phyloP scores from a whole-genome alignment of 2,113 vertebrate species.

The Barnardius zonarius region DNA sequence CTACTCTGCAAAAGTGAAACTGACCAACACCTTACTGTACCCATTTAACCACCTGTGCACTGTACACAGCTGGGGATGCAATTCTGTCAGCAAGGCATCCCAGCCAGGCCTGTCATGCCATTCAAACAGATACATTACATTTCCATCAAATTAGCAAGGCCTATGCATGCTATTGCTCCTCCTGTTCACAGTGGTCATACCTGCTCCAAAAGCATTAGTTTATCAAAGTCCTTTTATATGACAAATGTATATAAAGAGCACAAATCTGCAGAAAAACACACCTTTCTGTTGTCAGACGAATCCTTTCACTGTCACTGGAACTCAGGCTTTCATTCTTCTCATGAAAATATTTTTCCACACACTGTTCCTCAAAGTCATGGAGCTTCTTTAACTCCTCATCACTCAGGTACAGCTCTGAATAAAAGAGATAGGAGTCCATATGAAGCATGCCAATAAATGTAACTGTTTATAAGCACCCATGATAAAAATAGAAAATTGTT shows the following conservation, averaged over 20 bases:
- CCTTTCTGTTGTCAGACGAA: conserved; percentile 86
- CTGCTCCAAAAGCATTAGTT: neutral
- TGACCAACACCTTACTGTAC: neutral
- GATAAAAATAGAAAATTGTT: neutral
- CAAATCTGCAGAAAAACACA: neutral
- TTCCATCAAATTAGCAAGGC: neutral
- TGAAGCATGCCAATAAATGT: neutral
- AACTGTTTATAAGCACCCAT: neutral
- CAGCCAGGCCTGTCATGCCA: neutral
- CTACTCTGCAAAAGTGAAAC: neutral
- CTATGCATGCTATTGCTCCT: neutral
- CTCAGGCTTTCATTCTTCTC: conserved; percentile 80
- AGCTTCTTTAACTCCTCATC: conserved; percentile 90
- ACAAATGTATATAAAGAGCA: neutral
- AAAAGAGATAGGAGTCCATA: neutral
- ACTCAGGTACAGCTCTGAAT: conserved; percentile 86
- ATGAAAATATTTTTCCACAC: conserved; percentile 86
- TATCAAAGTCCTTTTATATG: neutral
- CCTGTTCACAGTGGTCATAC: neutral
- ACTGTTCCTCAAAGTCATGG: conserved; percentile 93
- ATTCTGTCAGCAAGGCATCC: neutral
- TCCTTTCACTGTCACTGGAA: conserved; percentile 79
- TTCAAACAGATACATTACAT: neutral
- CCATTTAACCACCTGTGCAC: neutral
- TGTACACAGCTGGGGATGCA: neutral